Evolutionary conservation across 2,888 invertebrate species (phyloP).

Genomic region (Tiphia femorata): DNA sequence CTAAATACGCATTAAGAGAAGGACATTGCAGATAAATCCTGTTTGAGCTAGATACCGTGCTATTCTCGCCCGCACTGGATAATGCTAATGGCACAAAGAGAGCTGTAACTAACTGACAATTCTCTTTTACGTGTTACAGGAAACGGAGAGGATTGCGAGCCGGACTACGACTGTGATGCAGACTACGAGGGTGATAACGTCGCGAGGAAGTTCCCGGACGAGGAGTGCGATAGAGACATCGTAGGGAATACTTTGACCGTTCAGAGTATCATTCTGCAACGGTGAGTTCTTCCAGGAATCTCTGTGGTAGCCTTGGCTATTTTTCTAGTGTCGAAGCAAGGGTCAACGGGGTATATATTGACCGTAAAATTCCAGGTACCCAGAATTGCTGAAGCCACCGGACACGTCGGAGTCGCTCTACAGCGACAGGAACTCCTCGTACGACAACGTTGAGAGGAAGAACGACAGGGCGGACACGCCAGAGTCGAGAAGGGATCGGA

Average conservation of each 20-base stretch:
- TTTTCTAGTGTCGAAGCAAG: neutral
- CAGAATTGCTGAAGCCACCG: constrained; percentile 78
- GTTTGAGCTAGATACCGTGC: no score
- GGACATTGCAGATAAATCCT: no score
- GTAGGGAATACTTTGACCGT: constrained; percentile 77
- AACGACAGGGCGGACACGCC: constrained; percentile 59
- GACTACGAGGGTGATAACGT: constrained; percentile 68
- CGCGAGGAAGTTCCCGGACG: constrained; percentile 68
- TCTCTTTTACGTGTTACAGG: constrained; percentile 64
- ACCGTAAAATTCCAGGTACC: constrained; percentile 77
- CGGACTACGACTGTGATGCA: constrained; percentile 72
- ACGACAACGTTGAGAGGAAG: constrained; percentile 81
- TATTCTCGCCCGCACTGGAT: no score
- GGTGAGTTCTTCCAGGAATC: constrained; percentile 73
- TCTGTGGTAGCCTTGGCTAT: neutral
- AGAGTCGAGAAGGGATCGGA: constrained; percentile 54
- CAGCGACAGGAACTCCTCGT: constrained; percentile 75
- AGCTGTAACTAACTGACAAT: neutral
- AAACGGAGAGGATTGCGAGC: constrained; percentile 71
- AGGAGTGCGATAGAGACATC: constrained; percentile 66
- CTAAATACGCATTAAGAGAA: no score
- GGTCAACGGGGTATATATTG: no score
- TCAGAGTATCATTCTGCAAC: constrained; percentile 83
- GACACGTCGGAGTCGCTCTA: constrained; percentile 60
- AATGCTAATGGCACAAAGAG: neutral